A percentile compares a stretch with the other conserved stretches of the same genome.
Evolutionary conservation across 2,888 invertebrate species (phyloP).

Genomic region (Parnassius mnemosyne): DNA sequence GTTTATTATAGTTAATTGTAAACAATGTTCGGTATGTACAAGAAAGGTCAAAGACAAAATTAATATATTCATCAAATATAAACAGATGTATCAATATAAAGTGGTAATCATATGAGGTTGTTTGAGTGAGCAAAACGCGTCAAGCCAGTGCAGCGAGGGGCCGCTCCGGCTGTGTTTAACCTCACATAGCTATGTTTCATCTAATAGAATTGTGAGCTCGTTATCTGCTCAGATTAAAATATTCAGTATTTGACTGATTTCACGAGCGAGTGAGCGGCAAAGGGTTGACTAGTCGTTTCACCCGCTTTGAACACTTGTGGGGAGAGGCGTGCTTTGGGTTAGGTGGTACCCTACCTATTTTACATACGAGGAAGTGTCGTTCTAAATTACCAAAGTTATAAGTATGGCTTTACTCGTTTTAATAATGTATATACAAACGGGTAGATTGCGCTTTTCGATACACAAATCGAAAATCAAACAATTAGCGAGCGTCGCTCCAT

Average conservation of each 20-base stretch:
- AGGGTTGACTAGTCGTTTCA: constrained; percentile 79
- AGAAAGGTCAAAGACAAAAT: constrained; percentile 4
- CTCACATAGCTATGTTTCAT: constrained; percentile 76
- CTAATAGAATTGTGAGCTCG: constrained; percentile 80
- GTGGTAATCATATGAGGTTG: constrained; percentile 6
- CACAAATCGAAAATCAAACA: constrained; percentile 23
- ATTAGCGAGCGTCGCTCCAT: constrained; percentile 29
- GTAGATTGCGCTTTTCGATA: constrained; percentile 19
- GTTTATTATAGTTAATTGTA: no score
- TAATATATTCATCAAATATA: constrained; percentile 14
- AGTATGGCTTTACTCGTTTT: constrained; percentile 37
- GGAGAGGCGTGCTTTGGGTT: constrained; percentile 54
- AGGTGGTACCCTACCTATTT: constrained; percentile 54
- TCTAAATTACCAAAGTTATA: constrained; percentile 46
- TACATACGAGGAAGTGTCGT: constrained; percentile 60
- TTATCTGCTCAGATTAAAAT: constrained; percentile 81
- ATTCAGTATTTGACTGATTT: constrained; percentile 82
- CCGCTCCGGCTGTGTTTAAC: constrained; percentile 56
- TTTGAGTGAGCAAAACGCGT: constrained; percentile 7
- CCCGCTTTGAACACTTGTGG: constrained; percentile 78
- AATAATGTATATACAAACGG: constrained; percentile 29
- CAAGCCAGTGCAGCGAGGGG: constrained; percentile 45
- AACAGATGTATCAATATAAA: constrained; percentile 18
- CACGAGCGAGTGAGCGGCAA: constrained; percentile 79
- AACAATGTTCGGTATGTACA: background rate